Conservation (phyloP, 2,888 invertebrate genomes). For the Leucozona laternaria region DNA sequence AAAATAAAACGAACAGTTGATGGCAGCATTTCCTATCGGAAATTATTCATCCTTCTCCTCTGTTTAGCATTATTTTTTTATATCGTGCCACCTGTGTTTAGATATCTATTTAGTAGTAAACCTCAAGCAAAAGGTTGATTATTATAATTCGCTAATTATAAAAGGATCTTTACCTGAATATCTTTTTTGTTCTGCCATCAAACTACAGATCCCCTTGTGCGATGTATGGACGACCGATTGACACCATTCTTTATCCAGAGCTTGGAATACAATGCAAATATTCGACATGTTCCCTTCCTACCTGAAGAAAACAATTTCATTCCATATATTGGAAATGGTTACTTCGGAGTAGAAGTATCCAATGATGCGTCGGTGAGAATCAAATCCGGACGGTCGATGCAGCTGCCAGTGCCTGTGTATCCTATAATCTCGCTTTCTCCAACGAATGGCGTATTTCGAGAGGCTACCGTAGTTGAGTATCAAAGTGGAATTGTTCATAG, state of each 20-base stretch:
- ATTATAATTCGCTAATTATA: slow-evolving; percentile 15
- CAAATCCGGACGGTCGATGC: slow-evolving; percentile 87
- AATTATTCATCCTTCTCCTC: slow-evolving; percentile 83
- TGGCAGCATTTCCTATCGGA: slow-evolving; percentile 82
- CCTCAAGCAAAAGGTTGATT: slow-evolving; percentile 82
- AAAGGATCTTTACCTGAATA: not conserved
- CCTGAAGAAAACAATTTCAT: slow-evolving; percentile 86
- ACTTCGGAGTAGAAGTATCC: slow-evolving; percentile 87
- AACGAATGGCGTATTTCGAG: slow-evolving; percentile 85
- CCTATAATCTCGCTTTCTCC: slow-evolving; percentile 86
- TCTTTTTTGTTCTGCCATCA: not conserved
- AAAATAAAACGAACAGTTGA: slow-evolving; percentile 81
- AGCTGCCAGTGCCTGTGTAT: slow-evolving; percentile 87
- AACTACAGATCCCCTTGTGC: slow-evolving; percentile 84
- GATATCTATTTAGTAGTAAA: slow-evolving; percentile 86
- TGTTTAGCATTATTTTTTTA: slow-evolving; percentile 86
- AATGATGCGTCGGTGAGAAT: slow-evolving; percentile 88
- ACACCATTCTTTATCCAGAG: slow-evolving; percentile 86
- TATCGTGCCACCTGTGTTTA: slow-evolving; percentile 87
- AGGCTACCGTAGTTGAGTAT: slow-evolving; percentile 89
- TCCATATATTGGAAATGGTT: slow-evolving; percentile 91
- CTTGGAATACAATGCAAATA: slow-evolving; percentile 88
- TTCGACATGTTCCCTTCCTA: slow-evolving; percentile 86
- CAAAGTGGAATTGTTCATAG: slow-evolving; percentile 87
- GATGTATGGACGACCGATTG: slow-evolving; percentile 88